A percentile compares a stretch with the other conserved stretches of the same genome.
phyloP scores from a whole-genome alignment of 2,797 vertebrate species.

The Cynopterus sphinx region DNA sequence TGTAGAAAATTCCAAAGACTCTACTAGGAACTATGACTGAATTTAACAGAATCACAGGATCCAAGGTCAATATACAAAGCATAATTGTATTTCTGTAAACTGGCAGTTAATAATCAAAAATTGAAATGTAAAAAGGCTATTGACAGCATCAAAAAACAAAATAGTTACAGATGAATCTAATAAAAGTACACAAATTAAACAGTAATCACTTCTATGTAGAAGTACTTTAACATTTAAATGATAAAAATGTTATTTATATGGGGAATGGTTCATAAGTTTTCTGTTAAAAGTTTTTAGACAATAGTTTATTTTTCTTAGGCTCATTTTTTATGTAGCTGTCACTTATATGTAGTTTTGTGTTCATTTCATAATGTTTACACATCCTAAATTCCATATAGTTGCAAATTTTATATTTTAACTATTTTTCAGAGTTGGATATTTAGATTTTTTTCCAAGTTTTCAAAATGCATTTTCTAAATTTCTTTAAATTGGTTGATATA shows the following conservation, averaged over 20 bases:
- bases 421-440: not conserved
- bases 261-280: not conserved
- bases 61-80: not conserved
- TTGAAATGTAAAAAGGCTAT: not conserved
- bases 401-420: not conserved
- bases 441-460: slow-evolving; percentile 18
- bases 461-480: slow-evolving; percentile 10
- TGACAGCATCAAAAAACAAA: not conserved
- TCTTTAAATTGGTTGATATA: not conserved
- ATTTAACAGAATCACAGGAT: slow-evolving; percentile 17
- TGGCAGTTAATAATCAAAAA: slow-evolving; percentile 18
- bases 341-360: not conserved
- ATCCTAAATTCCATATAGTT: not conserved
- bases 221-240: not conserved
- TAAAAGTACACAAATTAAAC: slow-evolving; percentile 1
- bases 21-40: not conserved
- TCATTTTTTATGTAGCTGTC: not conserved
- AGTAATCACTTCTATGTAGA: not conserved
- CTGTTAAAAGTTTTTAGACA: not conserved
- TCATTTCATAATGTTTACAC: not conserved
- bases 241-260: not conserved
- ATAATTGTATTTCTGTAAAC: not conserved
- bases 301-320: not conserved
- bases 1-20: not conserved
- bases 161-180: not conserved